phyloP scores from a whole-genome alignment of 2,797 vertebrate genomes.

The Microhierax caerulescens region DNA sequence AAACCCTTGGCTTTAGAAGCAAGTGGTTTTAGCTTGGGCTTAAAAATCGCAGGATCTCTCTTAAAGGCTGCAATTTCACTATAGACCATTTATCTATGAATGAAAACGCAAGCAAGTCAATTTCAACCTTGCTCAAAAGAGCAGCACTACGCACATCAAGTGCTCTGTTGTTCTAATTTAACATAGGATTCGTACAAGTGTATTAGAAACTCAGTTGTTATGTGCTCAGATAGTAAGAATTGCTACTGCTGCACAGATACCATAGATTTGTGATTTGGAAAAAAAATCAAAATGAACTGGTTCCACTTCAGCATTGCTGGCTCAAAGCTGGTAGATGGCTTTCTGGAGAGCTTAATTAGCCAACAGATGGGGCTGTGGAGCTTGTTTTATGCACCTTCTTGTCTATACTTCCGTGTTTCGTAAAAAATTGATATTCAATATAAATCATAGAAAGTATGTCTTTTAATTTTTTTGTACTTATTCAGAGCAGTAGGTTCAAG shows the following conservation, averaged over 20 bases:
- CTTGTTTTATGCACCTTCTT: background rate
- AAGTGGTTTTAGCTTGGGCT: background rate
- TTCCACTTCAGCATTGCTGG: background rate
- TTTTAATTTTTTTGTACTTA: background rate
- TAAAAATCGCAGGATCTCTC: background rate
- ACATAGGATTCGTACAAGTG: background rate
- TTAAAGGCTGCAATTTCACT: background rate
- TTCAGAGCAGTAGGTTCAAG: background rate
- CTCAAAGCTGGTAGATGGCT: background rate
- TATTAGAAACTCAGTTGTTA: background rate
- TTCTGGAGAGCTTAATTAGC: background rate
- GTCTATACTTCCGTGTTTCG: background rate
- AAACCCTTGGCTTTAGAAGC: background rate
- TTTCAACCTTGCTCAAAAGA: background rate
- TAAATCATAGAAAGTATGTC: background rate
- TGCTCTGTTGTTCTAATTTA: background rate
- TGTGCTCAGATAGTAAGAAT: background rate
- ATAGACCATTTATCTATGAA: background rate
- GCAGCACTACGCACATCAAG: background rate
- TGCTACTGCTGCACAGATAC: background rate
- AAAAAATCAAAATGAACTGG: background rate
- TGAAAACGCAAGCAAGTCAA: background rate
- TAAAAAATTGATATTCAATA: background rate
- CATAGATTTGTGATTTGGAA: background rate
- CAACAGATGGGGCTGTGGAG: constrained; percentile 61